Conservation (phyloP, 2,888 invertebrate species). For the Polydrusus pterygomalis region DNA sequence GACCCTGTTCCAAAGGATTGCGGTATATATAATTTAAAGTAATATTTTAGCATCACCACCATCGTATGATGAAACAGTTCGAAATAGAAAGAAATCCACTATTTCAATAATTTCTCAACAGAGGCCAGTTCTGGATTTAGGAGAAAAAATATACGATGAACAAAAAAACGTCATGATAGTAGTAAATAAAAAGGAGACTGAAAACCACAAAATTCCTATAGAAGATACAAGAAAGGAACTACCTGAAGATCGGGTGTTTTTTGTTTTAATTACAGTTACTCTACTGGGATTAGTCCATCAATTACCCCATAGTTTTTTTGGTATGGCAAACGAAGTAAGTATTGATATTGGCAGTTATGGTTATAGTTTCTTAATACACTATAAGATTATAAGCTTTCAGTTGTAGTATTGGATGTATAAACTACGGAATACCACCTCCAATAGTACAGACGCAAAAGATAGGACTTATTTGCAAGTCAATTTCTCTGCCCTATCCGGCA, state of each 20-base stretch:
- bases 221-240: not conserved
- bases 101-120: not conserved
- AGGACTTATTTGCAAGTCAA: constrained; percentile 56
- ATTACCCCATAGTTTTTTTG: constrained; percentile 56
- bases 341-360: not conserved
- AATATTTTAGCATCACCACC: not conserved
- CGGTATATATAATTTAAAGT: too few relatives aligned
- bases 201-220: not conserved
- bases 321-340: constrained; percentile 57
- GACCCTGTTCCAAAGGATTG: too few relatives aligned
- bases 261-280: constrained; percentile 52
- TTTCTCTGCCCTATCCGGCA: constrained; percentile 55
- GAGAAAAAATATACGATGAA: not conserved
- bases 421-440: constrained; percentile 52
- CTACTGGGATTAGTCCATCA: constrained; percentile 58
- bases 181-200: not conserved
- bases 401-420: constrained; percentile 61
- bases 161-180: not conserved
- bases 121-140: not conserved
- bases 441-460: constrained; percentile 54
- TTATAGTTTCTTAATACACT: too few relatives aligned
- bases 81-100: constrained; percentile 1
- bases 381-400: not conserved
- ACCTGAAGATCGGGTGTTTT: constrained; percentile 51
- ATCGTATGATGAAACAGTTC: not conserved